These are phyloP conservation scores for Papilio aristodemus DNA, from an alignment of 1,140 invertebrate genomes.

Conservation along the genomic window DNA sequence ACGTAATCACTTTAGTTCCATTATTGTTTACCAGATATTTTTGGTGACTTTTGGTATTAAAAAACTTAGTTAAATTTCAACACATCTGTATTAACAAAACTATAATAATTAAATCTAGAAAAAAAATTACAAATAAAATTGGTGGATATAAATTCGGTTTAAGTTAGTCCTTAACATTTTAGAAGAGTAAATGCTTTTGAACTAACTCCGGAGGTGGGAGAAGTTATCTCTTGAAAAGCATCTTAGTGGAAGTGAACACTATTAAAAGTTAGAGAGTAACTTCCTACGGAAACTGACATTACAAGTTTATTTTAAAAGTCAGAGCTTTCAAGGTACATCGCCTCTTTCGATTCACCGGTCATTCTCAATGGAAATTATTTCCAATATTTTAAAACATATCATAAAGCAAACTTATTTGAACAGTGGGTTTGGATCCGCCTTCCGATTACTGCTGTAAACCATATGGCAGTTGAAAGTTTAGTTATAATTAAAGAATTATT, in stretches of 20 bases:
- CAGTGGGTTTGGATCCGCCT: too few relatives aligned
- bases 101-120: neutral
- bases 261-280: slow-evolving; percentile 31
- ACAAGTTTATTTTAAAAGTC: slow-evolving; percentile 30
- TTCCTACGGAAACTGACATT: slow-evolving; percentile 31
- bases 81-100: neutral
- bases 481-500: too few relatives aligned
- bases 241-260: slow-evolving; percentile 33
- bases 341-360: slow-evolving; percentile 3
- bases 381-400: too few relatives aligned
- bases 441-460: too few relatives aligned
- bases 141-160: neutral
- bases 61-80: neutral
- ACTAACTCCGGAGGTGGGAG: slow-evolving; percentile 22
- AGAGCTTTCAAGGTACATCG: neutral
- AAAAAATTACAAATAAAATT: neutral
- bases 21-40: neutral
- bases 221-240: slow-evolving; percentile 14
- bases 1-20: neutral
- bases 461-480: too few relatives aligned
- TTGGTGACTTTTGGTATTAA: neutral
- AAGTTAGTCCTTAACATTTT: slow-evolving; percentile 12
- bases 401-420: too few relatives aligned
- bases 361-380: neutral
- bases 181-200: slow-evolving; percentile 27